Evolutionary conservation across 2,797 vertebrate species (phyloP), one percentile per base, ranked within the genome.

Genomic region (Eutrigla gurnardus): DNA sequence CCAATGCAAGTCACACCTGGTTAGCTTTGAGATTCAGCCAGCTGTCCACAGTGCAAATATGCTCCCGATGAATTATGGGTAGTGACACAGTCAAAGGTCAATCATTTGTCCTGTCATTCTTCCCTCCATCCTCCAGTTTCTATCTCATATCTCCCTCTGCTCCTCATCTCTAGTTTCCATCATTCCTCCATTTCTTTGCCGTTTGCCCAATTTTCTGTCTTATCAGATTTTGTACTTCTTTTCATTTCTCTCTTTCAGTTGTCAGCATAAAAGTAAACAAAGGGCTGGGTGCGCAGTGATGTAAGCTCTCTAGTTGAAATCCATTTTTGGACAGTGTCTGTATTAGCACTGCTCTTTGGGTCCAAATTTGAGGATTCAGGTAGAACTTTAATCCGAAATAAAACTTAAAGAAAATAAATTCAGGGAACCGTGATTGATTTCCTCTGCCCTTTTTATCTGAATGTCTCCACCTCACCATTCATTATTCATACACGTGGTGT

Each of bases 1-100:
- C 52, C 64, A 57, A 82, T 50, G 65, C 42, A 58, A 52, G 82
- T 84, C 80, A 75, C 58, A 70, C 49, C 45, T 49, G 25, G 68
- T 83, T 79, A 70, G 14, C 55, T 61, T 36, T 71, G 70, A 67
- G 45, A 79, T 42, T 37, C 18, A 63, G 67, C 40, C 60, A 68
- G 49, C 72, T 71, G 57, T 65, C 66, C 45, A 59, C 52, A 15
- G 15, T 12, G 14, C 32, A 37, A 54, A 64, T 67, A 65, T n/a
- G 25, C 52, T 70, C 33, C 64, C 35, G 43, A 73, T 75, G 54
- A 45, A 78, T 82, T 75, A 53, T 39, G 65, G 74, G 47, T 60
- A 66, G 75, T 43, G 59, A 65, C 52, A n/a, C 46, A 65, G 64
- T 68, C 67, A 70, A 59, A 81, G 57, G 53, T 61, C 61, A 68